phyloP scores from a whole-genome alignment of 1,140 invertebrate species.

The Atta texana region DNA sequence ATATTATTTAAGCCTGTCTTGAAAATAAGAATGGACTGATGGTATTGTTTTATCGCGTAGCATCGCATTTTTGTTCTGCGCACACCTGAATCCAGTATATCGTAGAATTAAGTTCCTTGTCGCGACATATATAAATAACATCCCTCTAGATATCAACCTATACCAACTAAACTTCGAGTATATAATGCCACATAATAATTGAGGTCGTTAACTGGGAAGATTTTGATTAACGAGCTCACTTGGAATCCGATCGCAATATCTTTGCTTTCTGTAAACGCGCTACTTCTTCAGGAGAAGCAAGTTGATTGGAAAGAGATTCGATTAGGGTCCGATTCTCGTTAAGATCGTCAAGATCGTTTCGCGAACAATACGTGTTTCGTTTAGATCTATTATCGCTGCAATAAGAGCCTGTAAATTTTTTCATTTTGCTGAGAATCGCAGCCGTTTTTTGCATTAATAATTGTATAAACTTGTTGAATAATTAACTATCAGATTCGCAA shows the following conservation, averaged over 20 bases:
- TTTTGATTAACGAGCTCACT: background rate
- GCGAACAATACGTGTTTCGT: background rate
- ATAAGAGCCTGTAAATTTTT: background rate
- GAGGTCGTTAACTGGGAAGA: slow-evolving; percentile 8
- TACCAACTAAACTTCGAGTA: background rate
- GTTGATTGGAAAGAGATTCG: background rate
- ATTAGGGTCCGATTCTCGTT: background rate
- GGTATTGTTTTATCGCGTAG: no score
- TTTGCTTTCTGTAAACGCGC: no score
- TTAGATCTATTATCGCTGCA: background rate
- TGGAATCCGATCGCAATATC: background rate
- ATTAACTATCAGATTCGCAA: no score
- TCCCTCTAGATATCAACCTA: background rate
- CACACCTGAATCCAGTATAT: background rate
- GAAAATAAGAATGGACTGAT: no score
- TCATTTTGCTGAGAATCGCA: background rate
- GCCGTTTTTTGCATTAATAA: background rate
- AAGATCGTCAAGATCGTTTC: background rate
- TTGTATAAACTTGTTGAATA: background rate
- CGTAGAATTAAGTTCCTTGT: background rate
- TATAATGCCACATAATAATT: slow-evolving; percentile 8
- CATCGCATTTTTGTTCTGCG: no score
- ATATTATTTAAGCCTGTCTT: no score
- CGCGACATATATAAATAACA: slow-evolving; percentile 37
- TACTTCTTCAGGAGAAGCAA: background rate